Percentiles rank a stretch among this genome's conserved stretches.
phyloP scores from a whole-genome alignment of 2,113 vertebrate species.

The Hipposideros armiger region DNA sequence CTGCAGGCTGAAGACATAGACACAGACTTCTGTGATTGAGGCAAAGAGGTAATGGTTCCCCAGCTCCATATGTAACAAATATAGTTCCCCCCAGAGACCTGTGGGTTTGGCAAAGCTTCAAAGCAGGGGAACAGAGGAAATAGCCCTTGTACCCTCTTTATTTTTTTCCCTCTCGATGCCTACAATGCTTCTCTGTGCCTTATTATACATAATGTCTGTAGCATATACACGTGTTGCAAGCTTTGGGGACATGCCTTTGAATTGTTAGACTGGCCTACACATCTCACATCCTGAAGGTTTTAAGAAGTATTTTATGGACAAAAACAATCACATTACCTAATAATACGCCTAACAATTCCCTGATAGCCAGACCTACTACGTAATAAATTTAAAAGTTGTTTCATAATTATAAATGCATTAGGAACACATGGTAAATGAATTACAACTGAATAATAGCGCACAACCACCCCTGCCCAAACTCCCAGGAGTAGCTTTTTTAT shows the following conservation, averaged over 20 bases:
- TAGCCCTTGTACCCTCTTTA: neutral
- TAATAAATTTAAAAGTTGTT: neutral
- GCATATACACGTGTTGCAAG: neutral
- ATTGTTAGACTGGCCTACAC: neutral
- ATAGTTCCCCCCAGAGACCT: neutral
- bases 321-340: neutral
- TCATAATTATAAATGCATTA: neutral
- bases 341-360: neutral
- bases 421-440: neutral
- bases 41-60: neutral
- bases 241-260: neutral
- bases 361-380: neutral
- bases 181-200: neutral
- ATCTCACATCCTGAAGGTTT: neutral
- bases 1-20: constrained; percentile 89
- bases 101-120: neutral
- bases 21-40: neutral
- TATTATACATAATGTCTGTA: neutral
- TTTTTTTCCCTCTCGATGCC: neutral
- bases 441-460: neutral
- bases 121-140: neutral
- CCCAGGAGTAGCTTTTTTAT: neutral
- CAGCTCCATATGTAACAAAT: neutral
- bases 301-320: neutral
- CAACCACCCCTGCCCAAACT: neutral